A percentile compares a stretch with the other conserved stretches of the same genome.
Evolutionary conservation across 1,140 invertebrate genomes (phyloP).

Genomic region (Drosophila erecta): DNA sequence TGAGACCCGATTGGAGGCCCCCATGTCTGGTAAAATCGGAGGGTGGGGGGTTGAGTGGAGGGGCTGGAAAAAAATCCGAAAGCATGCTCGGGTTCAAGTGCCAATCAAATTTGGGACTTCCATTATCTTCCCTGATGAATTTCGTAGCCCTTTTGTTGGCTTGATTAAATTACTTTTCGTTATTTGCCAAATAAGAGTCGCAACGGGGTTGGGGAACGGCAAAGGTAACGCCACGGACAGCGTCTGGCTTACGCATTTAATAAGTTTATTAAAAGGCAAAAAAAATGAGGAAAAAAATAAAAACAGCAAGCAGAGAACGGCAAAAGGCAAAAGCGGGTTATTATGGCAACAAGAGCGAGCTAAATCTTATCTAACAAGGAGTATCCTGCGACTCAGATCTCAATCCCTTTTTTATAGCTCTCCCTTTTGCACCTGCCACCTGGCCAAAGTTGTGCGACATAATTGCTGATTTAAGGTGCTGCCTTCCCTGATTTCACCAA

Average conservation of each 20-base stretch:
- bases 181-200: conserved; percentile 75
- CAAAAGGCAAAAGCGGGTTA: conserved; percentile 53
- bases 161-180: conserved; percentile 84
- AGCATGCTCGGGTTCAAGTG: conserved; percentile 29
- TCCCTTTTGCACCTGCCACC: conserved; percentile 16
- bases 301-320: conserved; percentile 25
- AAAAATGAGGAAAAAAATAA: not conserved
- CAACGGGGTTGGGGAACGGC: not conserved
- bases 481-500: not conserved
- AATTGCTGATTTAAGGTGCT: conserved; percentile 64
- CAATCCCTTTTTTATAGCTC: conserved; percentile 56
- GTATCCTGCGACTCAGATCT: conserved; percentile 31
- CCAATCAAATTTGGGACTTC: conserved; percentile 65
- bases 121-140: conserved; percentile 54
- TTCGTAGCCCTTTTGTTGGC: conserved; percentile 67
- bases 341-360: conserved; percentile 50
- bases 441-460: conserved; percentile 54
- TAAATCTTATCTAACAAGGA: conserved; percentile 53
- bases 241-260: conserved; percentile 78
- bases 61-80: too few species aligned
- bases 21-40: not conserved
- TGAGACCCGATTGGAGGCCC: conserved; percentile 10
- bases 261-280: conserved; percentile 78
- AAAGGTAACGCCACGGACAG: conserved; percentile 37
- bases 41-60: too few species aligned